Evolutionary conservation across 1,140 invertebrate species (phyloP).

Genomic region (Glossosoma conforme): DNA sequence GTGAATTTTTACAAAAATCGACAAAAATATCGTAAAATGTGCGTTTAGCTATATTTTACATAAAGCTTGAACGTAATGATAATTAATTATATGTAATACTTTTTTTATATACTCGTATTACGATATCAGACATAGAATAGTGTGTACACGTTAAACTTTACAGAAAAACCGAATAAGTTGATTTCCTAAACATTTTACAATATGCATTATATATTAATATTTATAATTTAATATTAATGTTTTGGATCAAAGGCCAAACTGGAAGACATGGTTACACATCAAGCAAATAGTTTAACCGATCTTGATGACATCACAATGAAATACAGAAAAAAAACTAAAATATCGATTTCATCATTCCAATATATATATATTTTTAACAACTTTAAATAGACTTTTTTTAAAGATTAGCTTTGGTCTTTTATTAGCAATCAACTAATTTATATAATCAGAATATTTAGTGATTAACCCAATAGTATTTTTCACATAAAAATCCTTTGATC

Average conservation of each 20-base stretch:
- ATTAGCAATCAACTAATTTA: no score
- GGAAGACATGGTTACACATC: slow-evolving; percentile 25
- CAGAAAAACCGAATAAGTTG: slow-evolving; percentile 1
- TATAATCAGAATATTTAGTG: no score
- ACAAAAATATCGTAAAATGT: no score
- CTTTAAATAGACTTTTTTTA: slow-evolving; percentile 3
- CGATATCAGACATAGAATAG: slow-evolving; percentile 4
- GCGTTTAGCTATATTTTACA: no score
- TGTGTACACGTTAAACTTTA: slow-evolving; percentile 1
- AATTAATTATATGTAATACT: slow-evolving; percentile 2
- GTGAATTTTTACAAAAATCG: no score
- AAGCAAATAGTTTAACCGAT: slow-evolving; percentile 18
- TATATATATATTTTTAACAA: slow-evolving; percentile 10
- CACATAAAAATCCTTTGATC: no score
- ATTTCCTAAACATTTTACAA: slow-evolving; percentile 3
- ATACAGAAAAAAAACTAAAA: neutral
- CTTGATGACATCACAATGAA: no score
- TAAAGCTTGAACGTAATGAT: neutral
- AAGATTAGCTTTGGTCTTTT: no score
- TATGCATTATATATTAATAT: slow-evolving; percentile 2
- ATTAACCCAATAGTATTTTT: no score
- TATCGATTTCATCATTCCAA: slow-evolving; percentile 1
- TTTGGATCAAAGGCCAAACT: slow-evolving; percentile 23
- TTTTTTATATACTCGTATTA: slow-evolving; percentile 3
- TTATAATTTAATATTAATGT: slow-evolving; percentile 8